Evolutionary conservation across 2,797 vertebrate species (phyloP).

Genomic region (Chelon auratus): DNA sequence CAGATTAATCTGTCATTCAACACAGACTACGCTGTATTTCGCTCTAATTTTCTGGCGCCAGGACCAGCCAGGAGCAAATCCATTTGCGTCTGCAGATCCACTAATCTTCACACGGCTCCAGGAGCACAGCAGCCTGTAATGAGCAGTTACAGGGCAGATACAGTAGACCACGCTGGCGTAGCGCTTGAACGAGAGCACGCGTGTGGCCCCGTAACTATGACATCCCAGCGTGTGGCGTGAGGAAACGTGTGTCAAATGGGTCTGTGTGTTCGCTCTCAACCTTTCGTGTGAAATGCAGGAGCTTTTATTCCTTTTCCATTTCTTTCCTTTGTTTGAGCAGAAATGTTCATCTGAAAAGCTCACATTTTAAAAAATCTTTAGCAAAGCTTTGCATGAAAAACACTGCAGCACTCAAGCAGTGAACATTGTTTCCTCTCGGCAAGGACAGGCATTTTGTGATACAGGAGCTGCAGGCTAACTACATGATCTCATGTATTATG

Average conservation of each 20-base stretch:
- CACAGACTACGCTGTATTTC: slow-evolving; percentile 4
- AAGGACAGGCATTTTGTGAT: not conserved
- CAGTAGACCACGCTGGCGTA: slow-evolving; percentile 12
- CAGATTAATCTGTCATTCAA: slow-evolving; percentile 36
- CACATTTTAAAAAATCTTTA: not conserved
- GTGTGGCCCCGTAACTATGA: slow-evolving; percentile 28
- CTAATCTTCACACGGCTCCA: slow-evolving; percentile 45
- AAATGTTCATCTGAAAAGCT: not conserved
- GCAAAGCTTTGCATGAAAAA: not conserved
- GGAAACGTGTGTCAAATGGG: slow-evolving; percentile 25
- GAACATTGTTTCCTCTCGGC: not conserved
- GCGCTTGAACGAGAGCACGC: slow-evolving; percentile 19
- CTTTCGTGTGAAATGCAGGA: not conserved
- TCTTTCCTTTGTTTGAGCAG: not conserved
- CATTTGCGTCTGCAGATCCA: slow-evolving; percentile 40
- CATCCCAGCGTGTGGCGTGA: not conserved
- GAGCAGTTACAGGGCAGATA: slow-evolving; percentile 49
- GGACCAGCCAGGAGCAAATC: slow-evolving; percentile 40
- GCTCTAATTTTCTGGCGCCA: slow-evolving; percentile 31
- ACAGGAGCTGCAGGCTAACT: slow-evolving; percentile 8
- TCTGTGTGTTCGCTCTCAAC: not conserved
- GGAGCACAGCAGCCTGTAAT: slow-evolving; percentile 38
- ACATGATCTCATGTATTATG: too few relatives aligned
- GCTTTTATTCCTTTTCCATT: not conserved
- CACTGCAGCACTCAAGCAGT: not conserved